Percentiles rank a stretch among this genome's conserved stretches.
phyloP scores from a whole-genome alignment of 1,140 invertebrate species.

The Drosophila athabasca region DNA sequence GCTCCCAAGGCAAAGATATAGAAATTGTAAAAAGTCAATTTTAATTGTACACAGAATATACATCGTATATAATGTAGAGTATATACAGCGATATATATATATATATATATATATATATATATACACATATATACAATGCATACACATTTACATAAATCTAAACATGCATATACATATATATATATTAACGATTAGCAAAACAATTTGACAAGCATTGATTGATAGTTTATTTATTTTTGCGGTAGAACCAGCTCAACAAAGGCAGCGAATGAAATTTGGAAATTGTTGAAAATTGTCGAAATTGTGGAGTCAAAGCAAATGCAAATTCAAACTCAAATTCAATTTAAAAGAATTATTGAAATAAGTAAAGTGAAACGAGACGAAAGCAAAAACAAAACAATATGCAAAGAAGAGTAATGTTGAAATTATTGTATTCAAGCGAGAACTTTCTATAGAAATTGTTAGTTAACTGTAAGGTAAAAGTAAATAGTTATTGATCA shows the following conservation, averaged over 20 bases:
- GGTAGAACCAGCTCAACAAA: conserved; percentile 36
- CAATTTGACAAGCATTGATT: conserved; percentile 26
- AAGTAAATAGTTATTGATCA: conserved; percentile 55
- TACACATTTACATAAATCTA: background rate
- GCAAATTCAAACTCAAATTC: background rate
- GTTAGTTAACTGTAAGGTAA: conserved; percentile 46
- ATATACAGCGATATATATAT: background rate
- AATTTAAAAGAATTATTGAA: too few species aligned
- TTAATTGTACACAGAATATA: conserved; percentile 49
- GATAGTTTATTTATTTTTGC: conserved; percentile 17
- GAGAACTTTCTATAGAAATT: conserved; percentile 48
- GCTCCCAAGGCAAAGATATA: conserved; percentile 13
- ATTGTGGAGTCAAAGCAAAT: conserved; percentile 3
- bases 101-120: conserved; percentile 4
- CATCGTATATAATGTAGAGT: conserved; percentile 19
- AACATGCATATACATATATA: conserved; percentile 6
- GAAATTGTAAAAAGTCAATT: conserved; percentile 74
- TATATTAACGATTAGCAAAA: conserved; percentile 39
- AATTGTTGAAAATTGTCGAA: background rate
- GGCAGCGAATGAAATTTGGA: background rate
- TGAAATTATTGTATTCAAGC: conserved; percentile 52
- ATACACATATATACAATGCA: background rate
- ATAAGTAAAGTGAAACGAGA: conserved; percentile 4
- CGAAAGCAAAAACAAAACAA: conserved; percentile 11
- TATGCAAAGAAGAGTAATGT: conserved; percentile 21